phyloP scores from a whole-genome alignment of 2,888 invertebrate species.

The Lasioglossum marginatum region DNA sequence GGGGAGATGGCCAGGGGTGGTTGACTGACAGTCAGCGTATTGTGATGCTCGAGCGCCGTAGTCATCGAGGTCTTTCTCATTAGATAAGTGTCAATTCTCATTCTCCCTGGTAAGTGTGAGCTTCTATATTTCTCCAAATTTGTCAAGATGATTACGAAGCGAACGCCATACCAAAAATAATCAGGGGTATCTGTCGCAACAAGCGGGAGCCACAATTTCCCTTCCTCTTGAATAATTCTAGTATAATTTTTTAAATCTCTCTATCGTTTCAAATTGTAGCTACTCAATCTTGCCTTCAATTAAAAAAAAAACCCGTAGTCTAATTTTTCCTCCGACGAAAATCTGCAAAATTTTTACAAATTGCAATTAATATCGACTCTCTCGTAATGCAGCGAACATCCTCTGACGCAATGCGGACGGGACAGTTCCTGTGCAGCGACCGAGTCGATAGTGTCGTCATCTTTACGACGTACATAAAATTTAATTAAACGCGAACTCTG shows the following conservation, averaged over 20 bases:
- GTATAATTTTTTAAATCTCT: too few relatives aligned
- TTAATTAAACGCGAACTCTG: not conserved
- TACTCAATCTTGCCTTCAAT: not conserved
- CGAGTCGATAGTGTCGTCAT: not conserved
- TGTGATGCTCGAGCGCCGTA: not conserved
- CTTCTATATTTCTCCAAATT: not conserved
- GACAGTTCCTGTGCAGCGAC: not conserved
- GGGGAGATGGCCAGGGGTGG: not conserved
- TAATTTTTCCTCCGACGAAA: too few relatives aligned
- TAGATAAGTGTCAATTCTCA: not conserved
- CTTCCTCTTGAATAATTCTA: not conserved
- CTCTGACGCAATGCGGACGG: not conserved
- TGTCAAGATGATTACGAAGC: not conserved
- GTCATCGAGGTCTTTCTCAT: not conserved
- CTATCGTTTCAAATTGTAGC: not conserved
- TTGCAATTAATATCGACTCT: not conserved
- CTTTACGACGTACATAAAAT: not conserved
- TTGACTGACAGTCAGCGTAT: conserved; percentile 3
- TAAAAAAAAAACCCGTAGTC: too few relatives aligned
- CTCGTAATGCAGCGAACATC: not conserved
- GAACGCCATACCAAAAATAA: not conserved
- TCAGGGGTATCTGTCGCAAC: too few relatives aligned
- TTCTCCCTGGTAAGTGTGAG: not conserved
- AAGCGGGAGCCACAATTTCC: not conserved
- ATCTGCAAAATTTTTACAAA: not conserved